Conservation (phyloP, 2,113 vertebrate genomes). For the Sapayoa aenigma region DNA sequence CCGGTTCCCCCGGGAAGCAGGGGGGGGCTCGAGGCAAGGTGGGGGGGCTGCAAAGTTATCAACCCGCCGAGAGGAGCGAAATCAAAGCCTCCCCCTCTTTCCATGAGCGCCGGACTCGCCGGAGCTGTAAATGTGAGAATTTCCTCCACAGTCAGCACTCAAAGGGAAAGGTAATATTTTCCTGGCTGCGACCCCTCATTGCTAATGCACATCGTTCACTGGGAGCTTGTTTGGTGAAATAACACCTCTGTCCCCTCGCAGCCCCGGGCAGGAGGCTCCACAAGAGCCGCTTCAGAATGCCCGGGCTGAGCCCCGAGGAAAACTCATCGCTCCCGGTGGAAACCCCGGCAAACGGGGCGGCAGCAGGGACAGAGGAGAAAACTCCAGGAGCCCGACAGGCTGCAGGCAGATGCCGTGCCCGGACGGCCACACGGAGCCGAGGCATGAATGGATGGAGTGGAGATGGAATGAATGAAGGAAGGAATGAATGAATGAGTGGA, state of each 20-base stretch:
- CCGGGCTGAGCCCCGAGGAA: background rate
- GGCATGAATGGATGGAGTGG: background rate
- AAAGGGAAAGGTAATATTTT: conserved; percentile 83
- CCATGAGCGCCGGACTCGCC: conserved; percentile 51
- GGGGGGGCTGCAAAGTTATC: background rate
- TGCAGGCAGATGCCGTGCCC: background rate
- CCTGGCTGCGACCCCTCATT: conserved; percentile 77
- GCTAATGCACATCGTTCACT: conserved; percentile 70
- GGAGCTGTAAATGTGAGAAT: conserved; percentile 81
- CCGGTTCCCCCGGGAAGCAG: background rate
- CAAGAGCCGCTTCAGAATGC: conserved; percentile 69
- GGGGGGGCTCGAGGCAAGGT: background rate
- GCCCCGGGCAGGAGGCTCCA: conserved; percentile 34
- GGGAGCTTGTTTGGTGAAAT: conserved; percentile 79
- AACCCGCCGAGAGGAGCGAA: background rate
- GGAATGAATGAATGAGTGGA: background rate
- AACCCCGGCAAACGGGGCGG: background rate
- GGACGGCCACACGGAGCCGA: rapidly evolving
- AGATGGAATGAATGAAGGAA: background rate
- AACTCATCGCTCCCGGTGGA: background rate
- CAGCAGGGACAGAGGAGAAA: background rate
- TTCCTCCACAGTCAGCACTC: conserved; percentile 82
- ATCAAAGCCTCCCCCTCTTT: conserved; percentile 40
- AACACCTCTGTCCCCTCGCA: conserved; percentile 77
- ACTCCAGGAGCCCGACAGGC: background rate